Conservation (phyloP, 2,888 invertebrate species). For the Branchellion lobata region DNA sequence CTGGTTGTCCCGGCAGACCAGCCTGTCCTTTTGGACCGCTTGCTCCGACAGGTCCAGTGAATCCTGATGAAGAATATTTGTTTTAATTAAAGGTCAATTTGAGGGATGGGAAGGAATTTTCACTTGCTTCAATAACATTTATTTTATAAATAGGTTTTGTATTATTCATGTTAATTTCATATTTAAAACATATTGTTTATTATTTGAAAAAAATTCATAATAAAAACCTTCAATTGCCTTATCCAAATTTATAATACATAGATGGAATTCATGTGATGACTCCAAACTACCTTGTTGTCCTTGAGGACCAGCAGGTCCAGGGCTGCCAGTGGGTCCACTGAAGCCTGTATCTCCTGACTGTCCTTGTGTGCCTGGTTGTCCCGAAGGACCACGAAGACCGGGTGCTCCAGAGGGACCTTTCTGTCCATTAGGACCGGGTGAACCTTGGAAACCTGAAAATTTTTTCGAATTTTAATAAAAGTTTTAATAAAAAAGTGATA, state of each 20-base stretch:
- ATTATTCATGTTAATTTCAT: no score
- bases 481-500: background rate
- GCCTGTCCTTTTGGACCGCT: slow-evolving; percentile 43
- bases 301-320: slow-evolving; percentile 46
- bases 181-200: no score
- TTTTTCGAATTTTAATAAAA: background rate
- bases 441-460: background rate
- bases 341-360: slow-evolving; percentile 39
- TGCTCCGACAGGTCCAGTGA: slow-evolving; percentile 16
- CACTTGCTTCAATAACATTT: no score
- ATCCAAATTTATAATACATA: no score
- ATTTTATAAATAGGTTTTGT: no score
- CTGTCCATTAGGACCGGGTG: slow-evolving; percentile 1
- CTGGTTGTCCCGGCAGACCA: slow-evolving; percentile 36
- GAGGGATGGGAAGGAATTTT: no score
- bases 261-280: no score
- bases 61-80: slow-evolving; percentile 4
- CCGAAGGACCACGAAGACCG: slow-evolving; percentile 43
- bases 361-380: slow-evolving; percentile 59
- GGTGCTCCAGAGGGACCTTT: slow-evolving; percentile 21
- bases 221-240: no score
- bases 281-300: slow-evolving; percentile 40
- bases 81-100: background rate
- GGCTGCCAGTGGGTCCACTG: slow-evolving; percentile 45
- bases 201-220: no score